Conservation (phyloP, 1,140 invertebrate genomes). For the Proctacanthus coquilletti region DNA sequence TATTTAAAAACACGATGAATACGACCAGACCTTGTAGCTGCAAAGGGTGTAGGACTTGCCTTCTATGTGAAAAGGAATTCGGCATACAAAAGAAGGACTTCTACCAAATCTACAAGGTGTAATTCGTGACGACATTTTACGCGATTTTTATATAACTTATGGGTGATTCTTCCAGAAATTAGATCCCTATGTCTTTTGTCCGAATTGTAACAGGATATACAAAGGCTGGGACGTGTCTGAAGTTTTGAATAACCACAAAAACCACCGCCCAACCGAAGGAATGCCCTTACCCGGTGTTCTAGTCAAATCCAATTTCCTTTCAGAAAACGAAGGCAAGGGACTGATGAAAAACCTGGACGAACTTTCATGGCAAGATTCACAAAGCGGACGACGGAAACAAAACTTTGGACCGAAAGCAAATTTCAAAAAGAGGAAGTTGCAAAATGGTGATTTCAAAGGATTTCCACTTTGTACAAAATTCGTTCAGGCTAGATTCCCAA, state of each 20-base stretch:
- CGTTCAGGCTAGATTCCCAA: conserved; percentile 63
- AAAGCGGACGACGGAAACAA: conserved; percentile 92
- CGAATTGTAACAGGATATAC: conserved; percentile 55
- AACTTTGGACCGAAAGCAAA: conserved; percentile 98
- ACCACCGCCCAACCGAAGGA: conserved; percentile 40
- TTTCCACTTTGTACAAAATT: conserved; percentile 72
- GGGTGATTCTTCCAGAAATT: conserved; percentile 29
- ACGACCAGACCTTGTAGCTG: conserved; percentile 68
- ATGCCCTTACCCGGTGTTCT: conserved; percentile 53
- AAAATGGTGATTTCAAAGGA: conserved; percentile 63
- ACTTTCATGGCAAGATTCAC: conserved; percentile 78
- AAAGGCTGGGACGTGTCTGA: conserved; percentile 45
- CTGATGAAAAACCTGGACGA: conserved; percentile 60
- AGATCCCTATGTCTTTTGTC: conserved; percentile 56
- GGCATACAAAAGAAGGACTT: conserved; percentile 37
- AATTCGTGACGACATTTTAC: conserved; percentile 11
- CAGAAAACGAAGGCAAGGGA: conserved; percentile 45
- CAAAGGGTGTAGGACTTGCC: conserved; percentile 79
- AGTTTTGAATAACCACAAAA: conserved; percentile 43
- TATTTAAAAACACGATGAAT: conserved; percentile 36
- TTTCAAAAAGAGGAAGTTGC: conserved; percentile 86
- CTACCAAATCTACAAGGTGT: conserved; percentile 21
- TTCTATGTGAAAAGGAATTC: conserved; percentile 63
- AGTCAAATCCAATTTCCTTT: conserved; percentile 62
- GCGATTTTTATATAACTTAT: conserved; percentile 17